Base-by-base conservation (phyloP, 2,797 vertebrate species). In the Falco concolor region DNA sequence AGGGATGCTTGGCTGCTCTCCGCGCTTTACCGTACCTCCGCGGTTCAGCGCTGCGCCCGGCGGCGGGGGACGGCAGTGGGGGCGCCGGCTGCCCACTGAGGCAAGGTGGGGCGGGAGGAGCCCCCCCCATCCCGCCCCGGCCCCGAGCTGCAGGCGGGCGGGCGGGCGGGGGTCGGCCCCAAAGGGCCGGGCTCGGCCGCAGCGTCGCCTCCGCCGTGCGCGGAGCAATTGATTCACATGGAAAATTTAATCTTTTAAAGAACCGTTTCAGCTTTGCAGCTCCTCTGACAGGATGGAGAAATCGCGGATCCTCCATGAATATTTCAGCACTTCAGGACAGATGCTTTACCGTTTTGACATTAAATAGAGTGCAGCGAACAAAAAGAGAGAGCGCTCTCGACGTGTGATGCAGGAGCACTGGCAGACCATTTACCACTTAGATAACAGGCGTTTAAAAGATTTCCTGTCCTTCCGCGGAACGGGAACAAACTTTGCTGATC, bases 241-340 rank as follows among this genome's bases (percentile, higher is more conserved):
- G 95, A 95, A 97, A 95, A 97, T 95, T 86, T 94, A 93, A 92
- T 97, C 92, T 93, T 96, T 96, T 95, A 92, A 96, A 93, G 95
- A 96, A 91, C 90, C 92, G 96, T 94, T 97, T 97, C 97, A 96
- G 95, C 90, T 96, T 93, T 93, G 87, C 87, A 80, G 94, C 95
- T 97, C 83, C 90, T 96, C 67, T 64, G 95, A 91, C 77, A 24
- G 85, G 23, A 36, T 45, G 82, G 87, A 83, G 96, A 40, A 89
- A 83, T 70, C 92, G 84, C 93, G 93, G 96, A 87, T 95, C 94
- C 74, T 36, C 94, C 94, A 96, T 97, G 90, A 97, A 97, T 97
- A 97, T 97, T 97, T 97, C 96, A 97, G 92, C 93, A 94, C 92
- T 95, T 97, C 97, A 97, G 92, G 87, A 92, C 78, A 87, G 97